Conservation (phyloP, 2,888 invertebrate species). For the Orthosia incerta region DNA sequence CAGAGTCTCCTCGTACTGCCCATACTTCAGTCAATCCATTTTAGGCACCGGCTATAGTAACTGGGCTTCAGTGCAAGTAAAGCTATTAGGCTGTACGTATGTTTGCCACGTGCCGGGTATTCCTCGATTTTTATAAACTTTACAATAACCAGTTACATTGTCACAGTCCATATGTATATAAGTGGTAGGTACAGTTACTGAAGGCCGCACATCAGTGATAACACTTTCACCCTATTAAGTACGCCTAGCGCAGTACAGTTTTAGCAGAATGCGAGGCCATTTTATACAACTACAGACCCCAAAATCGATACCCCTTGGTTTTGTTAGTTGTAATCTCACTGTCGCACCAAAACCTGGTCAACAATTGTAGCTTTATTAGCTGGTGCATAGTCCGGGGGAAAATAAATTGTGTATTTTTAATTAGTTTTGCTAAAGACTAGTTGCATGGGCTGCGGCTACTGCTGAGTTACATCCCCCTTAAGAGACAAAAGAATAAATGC, state of each 20-base stretch:
- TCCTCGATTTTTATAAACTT: too few relatives aligned
- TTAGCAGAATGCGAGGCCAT: neutral
- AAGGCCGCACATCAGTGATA: neutral
- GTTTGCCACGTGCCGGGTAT: too few relatives aligned
- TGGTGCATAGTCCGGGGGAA: too few relatives aligned
- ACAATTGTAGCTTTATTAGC: too few relatives aligned
- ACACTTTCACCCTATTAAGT: neutral
- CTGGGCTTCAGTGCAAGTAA: too few relatives aligned
- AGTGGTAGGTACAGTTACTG: neutral
- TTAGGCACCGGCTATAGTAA: too few relatives aligned
- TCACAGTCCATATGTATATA: neutral
- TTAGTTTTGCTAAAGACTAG: too few relatives aligned
- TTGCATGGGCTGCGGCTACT: neutral
- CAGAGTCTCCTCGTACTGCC: neutral
- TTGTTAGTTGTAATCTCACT: too few relatives aligned
- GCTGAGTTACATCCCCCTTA: neutral
- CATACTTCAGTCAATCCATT: neutral
- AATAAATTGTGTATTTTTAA: neutral
- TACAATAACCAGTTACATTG: too few relatives aligned
- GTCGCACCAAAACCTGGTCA: too few relatives aligned
- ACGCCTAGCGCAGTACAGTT: neutral
- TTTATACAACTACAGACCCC: neutral
- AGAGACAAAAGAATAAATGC: neutral
- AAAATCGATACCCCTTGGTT: too few relatives aligned
- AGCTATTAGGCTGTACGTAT: too few relatives aligned